Percentiles rank a stretch among this genome's conserved stretches.
Evolutionary conservation across 2,888 invertebrate genomes (phyloP).

Genomic region (Tetranychus truncatus): DNA sequence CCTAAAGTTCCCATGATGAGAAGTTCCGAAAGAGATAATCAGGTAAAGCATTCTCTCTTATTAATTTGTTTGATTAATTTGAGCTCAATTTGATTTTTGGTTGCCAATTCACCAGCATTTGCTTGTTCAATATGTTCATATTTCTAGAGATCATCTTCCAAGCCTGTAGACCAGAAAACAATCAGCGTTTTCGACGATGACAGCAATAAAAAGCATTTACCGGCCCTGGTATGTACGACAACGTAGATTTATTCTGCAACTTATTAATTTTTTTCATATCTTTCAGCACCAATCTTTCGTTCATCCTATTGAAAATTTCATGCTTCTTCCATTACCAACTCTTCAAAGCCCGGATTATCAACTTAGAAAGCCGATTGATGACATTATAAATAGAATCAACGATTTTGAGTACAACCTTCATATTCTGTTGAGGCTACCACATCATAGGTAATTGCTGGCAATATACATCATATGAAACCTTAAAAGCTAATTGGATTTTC

Average conservation of each 20-base stretch:
- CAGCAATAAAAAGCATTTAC: background rate
- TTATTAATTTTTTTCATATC: background rate
- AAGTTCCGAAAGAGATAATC: background rate
- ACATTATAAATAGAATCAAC: background rate
- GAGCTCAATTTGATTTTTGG: background rate
- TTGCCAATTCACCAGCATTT: background rate
- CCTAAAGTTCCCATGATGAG: background rate
- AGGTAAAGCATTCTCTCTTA: background rate
- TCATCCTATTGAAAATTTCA: background rate
- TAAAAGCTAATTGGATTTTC: background rate
- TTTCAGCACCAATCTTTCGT: constrained; percentile 4
- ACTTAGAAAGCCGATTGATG: background rate
- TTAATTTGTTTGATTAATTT: background rate
- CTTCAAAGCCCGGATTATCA: background rate
- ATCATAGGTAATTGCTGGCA: background rate
- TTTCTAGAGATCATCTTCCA: background rate
- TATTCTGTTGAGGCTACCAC: background rate
- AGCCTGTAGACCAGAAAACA: background rate
- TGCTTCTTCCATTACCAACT: background rate
- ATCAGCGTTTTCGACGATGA: background rate
- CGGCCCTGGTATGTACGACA: background rate
- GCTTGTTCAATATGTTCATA: background rate
- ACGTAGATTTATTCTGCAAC: background rate
- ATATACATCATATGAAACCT: no score
- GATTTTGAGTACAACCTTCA: constrained; percentile 5